Percentiles rank a stretch among this genome's conserved stretches.
phyloP scores from a whole-genome alignment of 2,797 vertebrate species.

The Gambusia yucatana region DNA sequence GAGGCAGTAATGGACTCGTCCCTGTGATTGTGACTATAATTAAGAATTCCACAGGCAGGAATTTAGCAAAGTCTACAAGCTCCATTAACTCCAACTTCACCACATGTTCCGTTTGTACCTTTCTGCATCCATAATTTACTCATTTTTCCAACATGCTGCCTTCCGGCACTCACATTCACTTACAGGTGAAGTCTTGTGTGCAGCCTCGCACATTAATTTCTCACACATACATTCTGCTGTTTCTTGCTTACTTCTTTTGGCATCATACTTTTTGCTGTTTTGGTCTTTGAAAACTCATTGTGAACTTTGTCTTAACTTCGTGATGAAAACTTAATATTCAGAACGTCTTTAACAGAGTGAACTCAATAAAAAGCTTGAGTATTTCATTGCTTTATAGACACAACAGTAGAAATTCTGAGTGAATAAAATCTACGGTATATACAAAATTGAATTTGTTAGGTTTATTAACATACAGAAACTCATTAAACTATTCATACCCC shows the following conservation, averaged over 20 bases:
- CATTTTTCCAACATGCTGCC: conserved; percentile 46
- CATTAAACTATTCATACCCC: neutral
- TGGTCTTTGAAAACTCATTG: neutral
- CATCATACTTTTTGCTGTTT: neutral
- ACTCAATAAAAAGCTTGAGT: neutral
- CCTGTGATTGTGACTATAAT: conserved; percentile 48
- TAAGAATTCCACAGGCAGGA: conserved; percentile 58
- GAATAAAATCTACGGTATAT: neutral
- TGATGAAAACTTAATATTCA: neutral
- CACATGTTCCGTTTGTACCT: conserved; percentile 57
- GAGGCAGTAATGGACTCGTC: conserved; percentile 54
- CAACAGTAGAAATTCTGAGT: neutral
- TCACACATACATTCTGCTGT: conserved; percentile 18
- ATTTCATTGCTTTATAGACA: neutral
- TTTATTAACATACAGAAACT: neutral
- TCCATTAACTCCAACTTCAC: conserved; percentile 61
- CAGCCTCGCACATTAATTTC: conserved; percentile 30
- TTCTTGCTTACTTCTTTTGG: conserved; percentile 5
- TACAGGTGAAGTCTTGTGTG: conserved; percentile 48
- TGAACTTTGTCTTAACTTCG: neutral
- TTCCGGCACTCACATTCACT: conserved; percentile 46
- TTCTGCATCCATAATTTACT: conserved; percentile 68
- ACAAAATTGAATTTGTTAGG: neutral
- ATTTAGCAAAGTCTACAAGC: conserved; percentile 54
- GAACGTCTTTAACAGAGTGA: neutral